Evolutionary conservation across 1,140 invertebrate species (phyloP).

Genomic region (Dufourea novaeangliae): DNA sequence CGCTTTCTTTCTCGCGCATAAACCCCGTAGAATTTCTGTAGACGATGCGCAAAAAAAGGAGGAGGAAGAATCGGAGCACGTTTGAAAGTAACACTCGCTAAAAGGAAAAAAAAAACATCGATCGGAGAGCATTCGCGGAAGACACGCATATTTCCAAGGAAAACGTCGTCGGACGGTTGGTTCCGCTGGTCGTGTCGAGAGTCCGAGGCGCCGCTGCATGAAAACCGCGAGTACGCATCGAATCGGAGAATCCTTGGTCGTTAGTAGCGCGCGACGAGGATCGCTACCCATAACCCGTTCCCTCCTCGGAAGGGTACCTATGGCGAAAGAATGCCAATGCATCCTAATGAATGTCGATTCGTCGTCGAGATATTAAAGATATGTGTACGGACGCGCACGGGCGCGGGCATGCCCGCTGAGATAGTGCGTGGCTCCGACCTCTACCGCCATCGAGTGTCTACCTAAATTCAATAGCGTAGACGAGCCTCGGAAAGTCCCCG

Average conservation of each 20-base stretch:
- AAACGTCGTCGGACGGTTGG: background rate
- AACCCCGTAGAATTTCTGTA: too few relatives aligned
- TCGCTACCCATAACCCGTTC: constrained; percentile 46
- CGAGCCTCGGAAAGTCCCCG: background rate
- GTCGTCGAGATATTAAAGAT: constrained; percentile 59
- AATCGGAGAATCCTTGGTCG: constrained; percentile 35
- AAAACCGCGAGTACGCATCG: constrained; percentile 33
- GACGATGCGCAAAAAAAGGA: too few relatives aligned
- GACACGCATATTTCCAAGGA: background rate
- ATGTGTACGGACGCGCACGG: constrained; percentile 31
- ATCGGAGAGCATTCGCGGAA: too few relatives aligned
- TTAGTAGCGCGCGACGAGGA: constrained; percentile 40
- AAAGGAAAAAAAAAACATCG: too few relatives aligned
- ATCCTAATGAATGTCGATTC: constrained; percentile 67
- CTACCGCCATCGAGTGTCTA: background rate
- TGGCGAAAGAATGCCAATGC: constrained; percentile 60
- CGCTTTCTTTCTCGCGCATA: too few relatives aligned
- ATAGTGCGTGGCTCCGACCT: background rate
- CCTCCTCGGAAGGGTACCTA: constrained; percentile 16
- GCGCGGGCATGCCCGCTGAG: constrained; percentile 8
- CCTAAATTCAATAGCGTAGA: constrained; percentile 49
- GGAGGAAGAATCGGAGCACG: too few relatives aligned
- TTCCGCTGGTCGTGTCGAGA: background rate
- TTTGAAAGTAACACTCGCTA: too few relatives aligned
- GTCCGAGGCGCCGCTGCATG: background rate